Base-by-base conservation (phyloP, 2,797 vertebrate genomes). In the Myotis findleyi region DNA sequence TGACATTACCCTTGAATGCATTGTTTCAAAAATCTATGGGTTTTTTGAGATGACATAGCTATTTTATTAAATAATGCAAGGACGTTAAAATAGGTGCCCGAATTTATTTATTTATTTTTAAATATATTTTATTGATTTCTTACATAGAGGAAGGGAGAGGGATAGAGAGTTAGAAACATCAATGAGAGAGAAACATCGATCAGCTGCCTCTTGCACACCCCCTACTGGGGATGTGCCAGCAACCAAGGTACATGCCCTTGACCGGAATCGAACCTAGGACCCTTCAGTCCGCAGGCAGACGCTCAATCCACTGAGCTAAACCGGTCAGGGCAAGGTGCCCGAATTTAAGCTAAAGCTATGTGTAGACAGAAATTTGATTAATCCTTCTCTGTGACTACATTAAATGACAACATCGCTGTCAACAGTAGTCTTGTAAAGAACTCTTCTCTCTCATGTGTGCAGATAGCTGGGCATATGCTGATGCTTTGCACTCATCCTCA, bases 11-110 rank as follows among this genome's bases (percentile, higher is more conserved):
- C 36, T 81, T 81, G 13, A 86, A 76, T 47, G 7, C 38, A 47
- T 21, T 7, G 25, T 73, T 95, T 83, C 25, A 75, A 91, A 93
- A 71, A 53, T 8, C 25, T 21, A 23, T 49, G 57, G 14, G 10
- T 21, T 53, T 77, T 73, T 73, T 80, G 9, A 91, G 76, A 49
- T 76, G 49, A 57, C 30, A 14, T 27, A 12, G 12, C 6, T 86
- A 68, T 30, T 94, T 93, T 92, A 84, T 38, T 82, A 94, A 89
- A 71, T 53, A 62, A 91, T 47, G 20, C 9, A 68, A 77, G 59
- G 30, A 80, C 81, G 55, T 27, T 85, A 80, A 96, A 89, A 47
- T 21, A 66, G 30, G 59, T 93, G 18, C 23, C n/a, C 64, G 38
- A 66, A 76, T 76, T 83, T 80, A 91, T 44, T 11, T 11, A 44